Base-by-base conservation (phyloP, 2,888 invertebrate species). In the Trichogramma dendrolimi region DNA sequence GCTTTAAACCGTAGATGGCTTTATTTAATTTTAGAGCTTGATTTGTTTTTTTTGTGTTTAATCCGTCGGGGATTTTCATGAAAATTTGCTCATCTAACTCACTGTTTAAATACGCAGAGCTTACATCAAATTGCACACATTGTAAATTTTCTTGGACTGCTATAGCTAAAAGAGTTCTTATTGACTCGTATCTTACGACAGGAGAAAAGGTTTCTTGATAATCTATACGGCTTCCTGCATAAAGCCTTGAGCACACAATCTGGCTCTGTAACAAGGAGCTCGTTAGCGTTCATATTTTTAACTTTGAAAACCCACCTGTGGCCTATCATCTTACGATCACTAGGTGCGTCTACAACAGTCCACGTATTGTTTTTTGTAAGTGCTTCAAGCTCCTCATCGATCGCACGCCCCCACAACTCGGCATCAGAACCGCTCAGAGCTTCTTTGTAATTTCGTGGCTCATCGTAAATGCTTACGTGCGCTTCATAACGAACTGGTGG, bases 41-140 rank as follows among this genome's bases (percentile, higher is more conserved):
- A 38, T 53, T 40, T 39, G 56, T 42, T 8, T 42, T 14, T n/a
- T 58, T 38, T 6, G 44, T 54, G 4, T 50, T 51, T n/a, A 55
- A 44, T 10, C 66, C 63, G 10, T 64, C 52, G 3, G 62, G 66
- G 11, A 57, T 10, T 10, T 51, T 41, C 61, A 63, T 62, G 40
- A 42, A 66, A 2, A 61, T 40, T 10, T 52, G 50, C 52, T 65
- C 65, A 1, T 65, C 8, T 4, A 66, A 40, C 2, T 66, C 57
- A 0, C 62, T 53, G 10, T 67, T 47, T 11, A 67, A 40, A 38
- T 58, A 68, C 3, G 62, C 66, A 5, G 64, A 65, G 0, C 38
- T 61, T 6, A 61, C 58, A 10, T 67, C 62, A 5, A 65, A 67
- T 7, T 66, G 62, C 1, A 6, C 14, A 4, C 43, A 43, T 8